phyloP scores from a whole-genome alignment of 2,113 vertebrate genomes.

The Oxyruncus cristatus region DNA sequence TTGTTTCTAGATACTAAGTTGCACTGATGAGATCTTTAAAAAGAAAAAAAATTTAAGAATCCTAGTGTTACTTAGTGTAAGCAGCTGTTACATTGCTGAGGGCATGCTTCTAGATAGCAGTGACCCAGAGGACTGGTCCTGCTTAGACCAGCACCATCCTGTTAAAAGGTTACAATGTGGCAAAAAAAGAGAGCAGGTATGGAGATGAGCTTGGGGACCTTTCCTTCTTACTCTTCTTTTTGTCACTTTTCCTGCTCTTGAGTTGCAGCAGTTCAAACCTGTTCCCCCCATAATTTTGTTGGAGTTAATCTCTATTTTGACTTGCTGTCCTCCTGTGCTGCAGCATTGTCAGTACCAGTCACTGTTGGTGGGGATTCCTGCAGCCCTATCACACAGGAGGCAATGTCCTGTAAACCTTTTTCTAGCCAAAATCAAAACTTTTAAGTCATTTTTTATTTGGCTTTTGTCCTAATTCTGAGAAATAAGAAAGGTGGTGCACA shows the following conservation, averaged over 20 bases:
- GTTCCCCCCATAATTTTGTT: neutral
- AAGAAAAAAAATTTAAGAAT: neutral
- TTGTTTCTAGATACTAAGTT: neutral
- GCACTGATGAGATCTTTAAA: neutral
- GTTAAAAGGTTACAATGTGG: neutral
- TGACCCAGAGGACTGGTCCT: neutral
- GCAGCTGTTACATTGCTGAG: neutral
- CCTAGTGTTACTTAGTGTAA: neutral
- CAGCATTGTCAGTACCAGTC: rapidly evolving
- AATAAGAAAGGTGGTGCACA: rapidly evolving
- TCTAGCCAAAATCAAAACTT: neutral
- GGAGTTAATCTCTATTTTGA: neutral
- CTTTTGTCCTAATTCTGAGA: neutral
- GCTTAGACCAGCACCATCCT: neutral
- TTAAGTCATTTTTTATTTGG: neutral
- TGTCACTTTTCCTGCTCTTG: neutral
- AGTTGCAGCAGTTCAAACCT: neutral
- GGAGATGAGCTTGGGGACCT: neutral
- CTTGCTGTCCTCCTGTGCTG: neutral
- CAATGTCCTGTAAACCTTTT: neutral
- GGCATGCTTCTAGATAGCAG: neutral
- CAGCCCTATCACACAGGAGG: rapidly evolving
- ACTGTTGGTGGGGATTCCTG: neutral
- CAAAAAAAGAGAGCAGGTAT: neutral
- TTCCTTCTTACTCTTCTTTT: neutral